Percentiles rank a stretch among this genome's conserved stretches.
Evolutionary conservation across 2,888 invertebrate genomes (phyloP).

Genomic region (Leucophenga maculata): DNA sequence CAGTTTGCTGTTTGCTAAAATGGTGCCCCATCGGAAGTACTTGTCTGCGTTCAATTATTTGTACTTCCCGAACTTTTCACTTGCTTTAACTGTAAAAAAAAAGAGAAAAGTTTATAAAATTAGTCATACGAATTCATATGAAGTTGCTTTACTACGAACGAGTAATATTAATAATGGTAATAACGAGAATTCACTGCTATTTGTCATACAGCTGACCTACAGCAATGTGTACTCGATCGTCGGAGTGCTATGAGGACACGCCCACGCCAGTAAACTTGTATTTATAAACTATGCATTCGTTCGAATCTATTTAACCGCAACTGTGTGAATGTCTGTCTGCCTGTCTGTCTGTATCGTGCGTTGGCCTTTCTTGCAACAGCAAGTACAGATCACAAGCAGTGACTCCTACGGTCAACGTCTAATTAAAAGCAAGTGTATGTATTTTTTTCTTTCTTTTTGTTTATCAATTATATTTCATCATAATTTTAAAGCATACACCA

Average conservation of each 20-base stretch:
- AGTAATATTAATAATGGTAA: too few relatives aligned
- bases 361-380: background rate
- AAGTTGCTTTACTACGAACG: background rate
- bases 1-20: conserved; percentile 66
- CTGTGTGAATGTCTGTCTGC: background rate
- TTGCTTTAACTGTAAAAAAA: background rate
- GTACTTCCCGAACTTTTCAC: background rate
- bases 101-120: background rate
- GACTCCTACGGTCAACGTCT: background rate
- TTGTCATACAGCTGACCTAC: conserved; percentile 19
- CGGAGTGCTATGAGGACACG: background rate
- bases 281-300: background rate
- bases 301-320: background rate
- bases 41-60: conserved; percentile 2
- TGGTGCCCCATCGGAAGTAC: conserved; percentile 70
- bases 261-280: background rate
- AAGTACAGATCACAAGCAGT: too few relatives aligned
- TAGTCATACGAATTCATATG: background rate
- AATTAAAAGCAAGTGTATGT: conserved; percentile 8
- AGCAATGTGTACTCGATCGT: conserved; percentile 6
- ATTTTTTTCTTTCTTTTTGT: background rate
- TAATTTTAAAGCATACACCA: background rate
- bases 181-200: background rate
- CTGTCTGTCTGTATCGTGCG: background rate
- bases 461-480: conserved; percentile 5